phyloP scores from a whole-genome alignment of 2,797 vertebrate genomes.

The Poecilia gillii region DNA sequence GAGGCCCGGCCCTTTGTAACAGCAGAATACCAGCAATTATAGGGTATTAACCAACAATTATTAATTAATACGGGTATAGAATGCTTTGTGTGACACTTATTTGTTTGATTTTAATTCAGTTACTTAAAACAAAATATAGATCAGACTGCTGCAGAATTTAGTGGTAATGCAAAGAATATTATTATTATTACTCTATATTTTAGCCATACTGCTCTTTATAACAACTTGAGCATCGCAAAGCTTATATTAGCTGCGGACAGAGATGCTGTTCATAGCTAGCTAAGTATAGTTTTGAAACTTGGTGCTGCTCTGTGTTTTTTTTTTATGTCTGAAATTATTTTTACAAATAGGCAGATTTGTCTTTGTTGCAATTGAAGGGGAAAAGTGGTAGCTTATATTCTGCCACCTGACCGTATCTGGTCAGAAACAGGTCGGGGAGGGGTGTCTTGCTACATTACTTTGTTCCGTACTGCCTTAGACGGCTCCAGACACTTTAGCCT shows the following conservation, averaged over 20 bases:
- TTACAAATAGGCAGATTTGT: background rate
- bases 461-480: background rate
- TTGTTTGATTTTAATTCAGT: background rate
- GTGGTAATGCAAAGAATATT: background rate
- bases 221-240: background rate
- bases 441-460: background rate
- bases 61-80: background rate
- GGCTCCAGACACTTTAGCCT: no score
- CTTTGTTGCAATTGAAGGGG: background rate
- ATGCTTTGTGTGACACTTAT: background rate
- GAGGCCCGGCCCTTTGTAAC: background rate
- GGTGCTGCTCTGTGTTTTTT: background rate
- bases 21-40: background rate
- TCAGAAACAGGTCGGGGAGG: background rate
- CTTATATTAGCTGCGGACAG: background rate
- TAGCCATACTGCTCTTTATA: background rate
- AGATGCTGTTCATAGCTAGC: background rate
- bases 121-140: background rate
- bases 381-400: background rate
- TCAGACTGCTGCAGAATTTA: background rate
- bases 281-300: background rate
- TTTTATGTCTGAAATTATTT: background rate
- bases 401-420: background rate
- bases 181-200: background rate
- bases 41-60: background rate